Evolutionary conservation across 1,140 invertebrate genomes (phyloP).

Genomic region (Aricia agestis): DNA sequence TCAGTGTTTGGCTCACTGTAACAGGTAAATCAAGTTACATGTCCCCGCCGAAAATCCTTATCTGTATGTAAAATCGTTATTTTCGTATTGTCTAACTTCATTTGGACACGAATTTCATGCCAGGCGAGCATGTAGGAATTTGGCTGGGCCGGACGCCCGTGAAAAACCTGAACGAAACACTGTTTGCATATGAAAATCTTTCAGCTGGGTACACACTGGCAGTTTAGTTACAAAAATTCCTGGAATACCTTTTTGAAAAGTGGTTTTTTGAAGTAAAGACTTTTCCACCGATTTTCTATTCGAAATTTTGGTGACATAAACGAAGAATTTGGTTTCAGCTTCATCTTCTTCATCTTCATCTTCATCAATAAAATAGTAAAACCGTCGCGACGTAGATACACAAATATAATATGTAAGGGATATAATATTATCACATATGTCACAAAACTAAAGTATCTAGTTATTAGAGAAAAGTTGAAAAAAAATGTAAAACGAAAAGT

Average conservation of each 20-base stretch:
- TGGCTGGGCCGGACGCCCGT: slow-evolving; percentile 28
- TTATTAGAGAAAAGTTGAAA: too few species aligned
- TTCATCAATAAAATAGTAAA: too few species aligned
- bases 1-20: background rate
- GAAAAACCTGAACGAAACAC: slow-evolving; percentile 35
- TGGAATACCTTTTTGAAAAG: background rate
- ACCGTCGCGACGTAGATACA: too few species aligned
- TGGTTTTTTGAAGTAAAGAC: too few species aligned
- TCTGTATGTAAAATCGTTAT: slow-evolving; percentile 5
- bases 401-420: too few species aligned
- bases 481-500: too few species aligned
- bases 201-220: slow-evolving; percentile 16
- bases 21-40: background rate
- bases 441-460: too few species aligned
- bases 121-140: slow-evolving; percentile 31
- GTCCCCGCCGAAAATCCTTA: background rate
- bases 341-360: too few species aligned
- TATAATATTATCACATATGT: too few species aligned
- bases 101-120: slow-evolving; percentile 15
- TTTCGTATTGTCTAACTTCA: slow-evolving; percentile 12
- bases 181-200: slow-evolving; percentile 24
- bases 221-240: background rate
- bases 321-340: too few species aligned
- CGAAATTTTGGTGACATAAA: too few species aligned
- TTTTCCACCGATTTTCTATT: too few species aligned